Conservation (phyloP, 1,140 invertebrate genomes). For the Leptinotarsa lineolata region DNA sequence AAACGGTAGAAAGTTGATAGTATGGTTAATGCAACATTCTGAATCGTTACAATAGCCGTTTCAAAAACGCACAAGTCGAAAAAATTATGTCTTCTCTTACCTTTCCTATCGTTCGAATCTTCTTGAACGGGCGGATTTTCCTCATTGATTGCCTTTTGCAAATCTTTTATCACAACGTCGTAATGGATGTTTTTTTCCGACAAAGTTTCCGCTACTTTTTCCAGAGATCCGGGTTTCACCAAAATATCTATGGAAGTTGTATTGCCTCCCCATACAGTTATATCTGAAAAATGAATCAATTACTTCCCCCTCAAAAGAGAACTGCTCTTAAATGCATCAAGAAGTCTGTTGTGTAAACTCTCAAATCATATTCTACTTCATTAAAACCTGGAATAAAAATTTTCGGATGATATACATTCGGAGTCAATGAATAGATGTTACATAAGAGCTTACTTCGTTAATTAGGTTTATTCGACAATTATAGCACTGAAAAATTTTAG, state of each 20-base stretch:
- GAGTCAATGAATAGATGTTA: too few relatives aligned
- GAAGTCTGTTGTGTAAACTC: too few relatives aligned
- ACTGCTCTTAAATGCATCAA: too few relatives aligned
- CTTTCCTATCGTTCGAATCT: constrained; percentile 72
- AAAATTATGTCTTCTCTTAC: constrained; percentile 55
- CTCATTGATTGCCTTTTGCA: constrained; percentile 75
- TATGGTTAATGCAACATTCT: too few relatives aligned
- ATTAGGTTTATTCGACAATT: too few relatives aligned
- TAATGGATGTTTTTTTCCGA: constrained; percentile 64
- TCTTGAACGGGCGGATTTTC: constrained; percentile 72
- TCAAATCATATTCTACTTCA: too few relatives aligned
- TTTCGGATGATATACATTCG: too few relatives aligned
- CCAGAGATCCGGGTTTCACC: constrained; percentile 62
- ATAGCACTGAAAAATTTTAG: too few relatives aligned
- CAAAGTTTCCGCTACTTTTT: constrained; percentile 61
- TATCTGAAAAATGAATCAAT: constrained; percentile 57
- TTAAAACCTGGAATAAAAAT: too few relatives aligned
- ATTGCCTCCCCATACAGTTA: constrained; percentile 72
- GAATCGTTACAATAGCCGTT: not conserved
- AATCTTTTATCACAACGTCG: constrained; percentile 71
- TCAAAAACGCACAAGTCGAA: not conserved
- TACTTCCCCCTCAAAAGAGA: too few relatives aligned
- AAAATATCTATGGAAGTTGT: constrained; percentile 68
- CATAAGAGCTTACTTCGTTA: too few relatives aligned
- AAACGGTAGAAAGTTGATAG: too few relatives aligned